Evolutionary conservation across 2,113 vertebrate species (phyloP).

Genomic region (Puntigrus tetrazona): DNA sequence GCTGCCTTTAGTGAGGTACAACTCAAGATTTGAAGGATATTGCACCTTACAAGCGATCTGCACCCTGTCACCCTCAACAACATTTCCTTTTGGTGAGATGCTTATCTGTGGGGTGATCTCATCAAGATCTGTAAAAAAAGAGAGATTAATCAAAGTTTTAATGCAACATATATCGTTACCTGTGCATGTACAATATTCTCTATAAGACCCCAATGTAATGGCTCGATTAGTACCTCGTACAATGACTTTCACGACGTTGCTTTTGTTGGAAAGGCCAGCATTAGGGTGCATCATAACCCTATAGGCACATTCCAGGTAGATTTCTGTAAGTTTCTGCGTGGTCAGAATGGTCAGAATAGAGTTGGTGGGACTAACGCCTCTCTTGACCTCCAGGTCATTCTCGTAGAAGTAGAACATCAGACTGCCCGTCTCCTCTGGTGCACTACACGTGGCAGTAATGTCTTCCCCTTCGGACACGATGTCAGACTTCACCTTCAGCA

Average conservation of each 20-base stretch:
- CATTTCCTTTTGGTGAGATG: slow-evolving; percentile 27
- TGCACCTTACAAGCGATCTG: slow-evolving; percentile 65
- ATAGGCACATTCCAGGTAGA: slow-evolving; percentile 66
- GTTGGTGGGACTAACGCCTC: neutral
- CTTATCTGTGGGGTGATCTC: slow-evolving; percentile 63
- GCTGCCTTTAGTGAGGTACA: slow-evolving; percentile 60
- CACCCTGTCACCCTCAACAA: slow-evolving; percentile 69
- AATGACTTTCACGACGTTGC: slow-evolving; percentile 57
- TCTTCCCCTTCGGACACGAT: slow-evolving; percentile 57
- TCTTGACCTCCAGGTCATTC: slow-evolving; percentile 21
- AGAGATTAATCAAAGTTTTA: neutral
- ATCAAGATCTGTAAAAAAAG: slow-evolving; percentile 61
- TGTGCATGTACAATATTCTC: neutral
- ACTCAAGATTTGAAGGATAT: neutral
- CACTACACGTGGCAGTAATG: slow-evolving; percentile 65
- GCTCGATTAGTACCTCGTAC: slow-evolving; percentile 63
- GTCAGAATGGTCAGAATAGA: slow-evolving; percentile 38
- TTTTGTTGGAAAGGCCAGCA: slow-evolving; percentile 61
- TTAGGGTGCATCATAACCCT: slow-evolving; percentile 45
- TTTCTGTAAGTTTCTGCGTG: slow-evolving; percentile 48
- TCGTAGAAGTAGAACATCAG: slow-evolving; percentile 63
- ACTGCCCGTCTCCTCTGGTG: slow-evolving; percentile 65
- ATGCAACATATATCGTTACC: neutral
- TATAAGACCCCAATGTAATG: neutral
- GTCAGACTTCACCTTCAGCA: slow-evolving; percentile 51